A percentile compares a stretch with the other conserved stretches of the same genome.
Evolutionary conservation across 2,888 invertebrate species (phyloP).

Genomic region (Drosophila mulleri): DNA sequence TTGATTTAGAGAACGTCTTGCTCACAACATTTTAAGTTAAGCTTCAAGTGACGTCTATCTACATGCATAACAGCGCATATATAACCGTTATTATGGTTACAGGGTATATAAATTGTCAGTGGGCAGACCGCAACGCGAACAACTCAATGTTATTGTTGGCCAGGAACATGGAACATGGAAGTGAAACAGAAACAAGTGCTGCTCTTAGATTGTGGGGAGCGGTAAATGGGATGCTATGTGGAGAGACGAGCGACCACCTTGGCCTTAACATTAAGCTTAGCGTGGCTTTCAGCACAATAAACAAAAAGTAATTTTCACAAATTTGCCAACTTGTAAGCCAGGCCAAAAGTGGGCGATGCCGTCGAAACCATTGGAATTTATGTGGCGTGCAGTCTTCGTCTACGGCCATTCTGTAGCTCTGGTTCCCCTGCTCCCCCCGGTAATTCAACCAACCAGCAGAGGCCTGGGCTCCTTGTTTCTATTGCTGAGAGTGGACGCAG

Average conservation of each 20-base stretch:
- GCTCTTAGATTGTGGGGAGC: conserved; percentile 2
- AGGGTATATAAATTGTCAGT: conserved; percentile 29
- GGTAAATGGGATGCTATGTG: conserved; percentile 37
- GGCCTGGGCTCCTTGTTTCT: neutral
- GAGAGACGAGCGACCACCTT: conserved; percentile 48
- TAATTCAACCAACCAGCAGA: neutral
- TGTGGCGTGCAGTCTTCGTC: conserved; percentile 74
- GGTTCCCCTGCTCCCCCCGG: neutral
- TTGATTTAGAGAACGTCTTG: no score
- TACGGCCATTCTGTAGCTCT: neutral
- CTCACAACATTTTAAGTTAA: no score
- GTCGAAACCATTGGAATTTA: conserved; percentile 80
- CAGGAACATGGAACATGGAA: conserved; percentile 9
- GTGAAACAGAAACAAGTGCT: conserved; percentile 2
- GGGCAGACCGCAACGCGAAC: conserved; percentile 52
- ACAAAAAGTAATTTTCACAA: conserved; percentile 84
- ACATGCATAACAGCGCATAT: no score
- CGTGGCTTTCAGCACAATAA: conserved; percentile 81
- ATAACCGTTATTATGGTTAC: neutral
- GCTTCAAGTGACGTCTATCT: neutral
- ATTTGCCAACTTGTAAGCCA: conserved; percentile 83
- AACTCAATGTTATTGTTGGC: conserved; percentile 68
- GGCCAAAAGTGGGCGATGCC: conserved; percentile 65
- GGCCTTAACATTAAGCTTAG: conserved; percentile 73
- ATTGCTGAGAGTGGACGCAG: conserved; percentile 80